Conservation (phyloP, 2,888 invertebrate genomes). For the Formica aserva region DNA sequence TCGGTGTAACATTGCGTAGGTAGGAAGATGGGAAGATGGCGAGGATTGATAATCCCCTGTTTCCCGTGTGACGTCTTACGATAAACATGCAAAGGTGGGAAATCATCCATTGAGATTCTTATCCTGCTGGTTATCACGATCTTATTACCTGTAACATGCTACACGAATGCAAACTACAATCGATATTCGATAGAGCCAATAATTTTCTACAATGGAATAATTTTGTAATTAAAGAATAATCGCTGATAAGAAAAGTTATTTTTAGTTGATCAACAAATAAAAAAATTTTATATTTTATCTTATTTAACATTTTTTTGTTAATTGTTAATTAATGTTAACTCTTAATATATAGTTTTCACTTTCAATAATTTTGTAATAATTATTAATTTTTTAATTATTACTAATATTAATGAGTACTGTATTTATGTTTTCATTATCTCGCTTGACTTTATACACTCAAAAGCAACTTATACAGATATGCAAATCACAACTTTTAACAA, state of each 20-base stretch:
- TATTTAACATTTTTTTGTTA: neutral
- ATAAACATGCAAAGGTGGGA: slow-evolving; percentile 42
- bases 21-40: slow-evolving; percentile 48
- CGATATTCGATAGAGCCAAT: neutral
- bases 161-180: slow-evolving; percentile 18
- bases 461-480: neutral
- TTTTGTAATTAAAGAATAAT: slow-evolving; percentile 1
- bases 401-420: neutral
- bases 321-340: neutral
- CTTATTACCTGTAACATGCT: slow-evolving; percentile 33
- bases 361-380: neutral
- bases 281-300: neutral
- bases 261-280: neutral
- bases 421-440: neutral
- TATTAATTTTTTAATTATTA: neutral
- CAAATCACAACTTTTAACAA: neutral
- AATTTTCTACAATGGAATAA: neutral
- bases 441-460: neutral
- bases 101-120: slow-evolving; percentile 61
- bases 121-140: slow-evolving; percentile 55
- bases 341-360: neutral
- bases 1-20: slow-evolving; percentile 35
- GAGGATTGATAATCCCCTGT: slow-evolving; percentile 49
- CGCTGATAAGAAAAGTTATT: neutral
- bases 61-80: slow-evolving; percentile 47